Evolutionary conservation across 92 coral and sea anemone genomes (phyloP), one percentile per base, ranked within the genome.

Genomic region (Phenganax subtilis): DNA sequence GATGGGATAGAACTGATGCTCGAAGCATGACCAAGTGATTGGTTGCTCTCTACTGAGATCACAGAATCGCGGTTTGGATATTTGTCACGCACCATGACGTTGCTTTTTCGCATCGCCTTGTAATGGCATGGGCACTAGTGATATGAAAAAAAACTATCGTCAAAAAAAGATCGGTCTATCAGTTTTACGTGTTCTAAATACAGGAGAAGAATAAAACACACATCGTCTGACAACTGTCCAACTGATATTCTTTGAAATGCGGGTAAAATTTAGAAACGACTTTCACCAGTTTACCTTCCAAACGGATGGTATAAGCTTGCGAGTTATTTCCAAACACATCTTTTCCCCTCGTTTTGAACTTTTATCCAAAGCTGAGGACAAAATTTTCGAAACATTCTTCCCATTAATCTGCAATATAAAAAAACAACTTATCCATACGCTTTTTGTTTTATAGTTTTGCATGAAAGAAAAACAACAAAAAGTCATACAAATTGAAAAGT

Each of bases 341-440:
- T 92, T 94, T 51, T 94, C 98, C 70, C 96, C 94, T 67, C 91
- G 89, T 85, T 94, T 94, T 80, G 89, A 86, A 14, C 88, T 89
- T 76, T 94, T 94, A n/a, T 94, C 98, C 17, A 94, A 72, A 14
- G 98, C 91, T 27, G 97, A 86, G 51, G 92, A 90, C 54, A 94
- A 87, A 56, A 94, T 91, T 74, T 94, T 94, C 73, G 92, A 93
- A 74, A 94, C 87, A 57, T 92, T 97, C 78, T 94, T 94, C 3
- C 97, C 98, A 82, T 94, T 94, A 77, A 94, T 89, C 98, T 94
- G 51, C 37, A 67, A 70, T 29, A 85, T 52, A 71, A 29, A 11
- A 66, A 7, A 60, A 59, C 47, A 37, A 37, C 47, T 2, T 37
- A 37, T 2, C 2, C 47, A 1, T 5, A 37, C 47, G 47, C 47